Conservation (phyloP, 2,113 vertebrate species). For the Callipepla squamata region DNA sequence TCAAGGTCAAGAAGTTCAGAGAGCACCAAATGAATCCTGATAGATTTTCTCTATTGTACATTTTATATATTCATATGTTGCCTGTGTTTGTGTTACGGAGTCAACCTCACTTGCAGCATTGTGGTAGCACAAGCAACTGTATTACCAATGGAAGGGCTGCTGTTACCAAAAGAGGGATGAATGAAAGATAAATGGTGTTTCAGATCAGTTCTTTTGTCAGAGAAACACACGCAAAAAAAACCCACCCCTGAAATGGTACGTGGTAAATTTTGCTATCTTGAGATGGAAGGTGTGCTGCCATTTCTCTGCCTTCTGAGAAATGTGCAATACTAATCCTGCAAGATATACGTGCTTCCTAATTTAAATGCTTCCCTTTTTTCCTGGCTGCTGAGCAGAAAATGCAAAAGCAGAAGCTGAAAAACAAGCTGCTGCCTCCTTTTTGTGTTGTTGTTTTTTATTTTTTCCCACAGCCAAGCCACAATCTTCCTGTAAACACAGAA, state of each 20-base stretch:
- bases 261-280: not conserved
- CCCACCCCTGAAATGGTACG: not conserved
- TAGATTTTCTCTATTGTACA: not conserved
- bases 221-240: not conserved
- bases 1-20: conserved; percentile 3
- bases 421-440: not conserved
- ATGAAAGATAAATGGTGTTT: conserved; percentile 10
- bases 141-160: not conserved
- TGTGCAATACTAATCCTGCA: not conserved
- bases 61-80: not conserved
- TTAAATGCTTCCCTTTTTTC: conserved; percentile 20
- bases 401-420: conserved; percentile 52
- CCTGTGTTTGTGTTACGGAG: not conserved
- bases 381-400: conserved; percentile 37
- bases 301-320: conserved; percentile 31
- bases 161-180: not conserved
- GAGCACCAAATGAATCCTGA: conserved; percentile 7
- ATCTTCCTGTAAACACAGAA: conserved; percentile 20
- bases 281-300: conserved; percentile 23
- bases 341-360: conserved; percentile 24
- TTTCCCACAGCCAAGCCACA: conserved; percentile 47
- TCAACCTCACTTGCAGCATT: not conserved
- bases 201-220: not conserved
- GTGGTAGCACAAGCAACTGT: not conserved
- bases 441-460: conserved; percentile 11